Base-by-base conservation (phyloP, 2,113 vertebrate species). In the Albula glossodonta region DNA sequence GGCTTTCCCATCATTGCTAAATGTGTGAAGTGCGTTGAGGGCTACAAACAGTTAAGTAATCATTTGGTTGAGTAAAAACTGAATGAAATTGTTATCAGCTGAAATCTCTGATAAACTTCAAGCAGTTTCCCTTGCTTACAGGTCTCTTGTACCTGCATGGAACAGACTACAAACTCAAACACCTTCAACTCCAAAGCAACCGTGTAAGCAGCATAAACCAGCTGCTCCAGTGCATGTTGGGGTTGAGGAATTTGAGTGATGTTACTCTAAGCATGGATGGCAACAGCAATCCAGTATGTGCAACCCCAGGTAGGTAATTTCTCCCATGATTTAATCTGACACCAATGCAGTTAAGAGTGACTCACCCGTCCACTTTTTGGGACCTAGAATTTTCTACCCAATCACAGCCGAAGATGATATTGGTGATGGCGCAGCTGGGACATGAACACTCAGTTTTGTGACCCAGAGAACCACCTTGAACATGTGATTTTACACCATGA, bases 101-200 rank as follows among this genome's bases (percentile, higher is more conserved):
- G 60, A 5, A 22, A 66, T 22, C 22, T 66, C 17, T 1, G 22
- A 66, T 5, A 4, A 22, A 22, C 17, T 41, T 41, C 0, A 13
- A 60, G 17, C 19, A 10, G 9, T 13, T 77, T 81, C 49, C 80
- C 86, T 66, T 77, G 87, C 53, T 91, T 91, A 60, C 88, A 99
- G 98, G 98, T 25, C 91, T 99, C 89, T 91, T 93, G n/a, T 92
- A 93, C 78, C 96, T 99, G 87, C 97, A 96, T 90, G 98, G 97
- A 88, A 82, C 91, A 2, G 95, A 88, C 25, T 94, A 96, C 90
- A 98, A 97, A 86, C 92, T 99, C 81, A 97, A 95, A 82, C 93
- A 94, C 87, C 91, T 99, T 87, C 95, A 98, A 92, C 96, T 99
- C 87, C 97, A 99, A 85, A 90, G 97, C 92, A 99, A 99, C 90